Evolutionary conservation across 2,888 invertebrate genomes (phyloP).

Genomic region (Melanargia galathea): DNA sequence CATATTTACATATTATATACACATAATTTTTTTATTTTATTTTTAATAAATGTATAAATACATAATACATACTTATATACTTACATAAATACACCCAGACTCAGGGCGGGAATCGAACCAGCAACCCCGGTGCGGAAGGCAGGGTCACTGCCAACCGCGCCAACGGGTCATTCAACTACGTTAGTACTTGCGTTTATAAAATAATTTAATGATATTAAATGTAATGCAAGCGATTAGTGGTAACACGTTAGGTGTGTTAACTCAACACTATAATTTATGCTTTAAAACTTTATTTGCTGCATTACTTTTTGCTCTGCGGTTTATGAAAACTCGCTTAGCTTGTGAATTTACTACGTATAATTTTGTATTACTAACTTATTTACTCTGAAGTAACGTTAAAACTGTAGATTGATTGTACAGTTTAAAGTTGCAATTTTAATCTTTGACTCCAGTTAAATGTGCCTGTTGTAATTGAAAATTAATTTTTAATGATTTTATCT

Average conservation of each 20-base stretch:
- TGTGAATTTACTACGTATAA: constrained; percentile 23
- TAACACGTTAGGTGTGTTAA: constrained; percentile 16
- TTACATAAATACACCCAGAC: no score
- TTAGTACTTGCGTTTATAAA: background rate
- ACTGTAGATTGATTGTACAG: no score
- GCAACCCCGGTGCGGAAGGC: no score
- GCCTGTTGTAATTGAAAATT: background rate
- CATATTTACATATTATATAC: no score
- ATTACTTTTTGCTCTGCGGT: constrained; percentile 14
- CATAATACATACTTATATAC: no score
- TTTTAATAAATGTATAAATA: no score
- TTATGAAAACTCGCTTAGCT: constrained; percentile 12
- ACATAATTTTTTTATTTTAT: no score
- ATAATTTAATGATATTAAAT: background rate
- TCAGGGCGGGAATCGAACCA: no score
- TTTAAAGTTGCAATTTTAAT: no score
- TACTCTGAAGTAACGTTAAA: constrained; percentile 1
- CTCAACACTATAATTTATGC: constrained; percentile 8
- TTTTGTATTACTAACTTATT: constrained; percentile 18
- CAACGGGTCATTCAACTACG: no score
- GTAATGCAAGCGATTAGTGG: constrained; percentile 8
- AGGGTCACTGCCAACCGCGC: no score
- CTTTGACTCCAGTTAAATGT: no score
- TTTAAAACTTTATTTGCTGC: constrained; percentile 14
- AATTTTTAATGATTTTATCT: background rate